A percentile compares a stretch with the other conserved stretches of the same genome.
Conservation (phyloP, 2,797 vertebrate genomes). For the Pyrocephalus nanus region DNA sequence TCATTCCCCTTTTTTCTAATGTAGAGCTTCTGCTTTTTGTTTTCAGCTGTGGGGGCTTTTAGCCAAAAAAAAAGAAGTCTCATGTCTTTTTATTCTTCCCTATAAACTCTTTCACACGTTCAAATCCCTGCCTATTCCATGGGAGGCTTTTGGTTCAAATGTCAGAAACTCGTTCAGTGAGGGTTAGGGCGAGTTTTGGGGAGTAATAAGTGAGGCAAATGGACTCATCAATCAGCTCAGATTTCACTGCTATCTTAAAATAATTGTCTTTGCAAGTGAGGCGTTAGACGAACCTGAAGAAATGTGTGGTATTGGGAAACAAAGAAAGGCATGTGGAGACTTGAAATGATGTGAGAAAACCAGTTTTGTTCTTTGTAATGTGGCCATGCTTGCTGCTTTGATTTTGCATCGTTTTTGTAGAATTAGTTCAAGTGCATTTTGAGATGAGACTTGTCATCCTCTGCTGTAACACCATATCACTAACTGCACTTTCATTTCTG, state of each 20-base stretch:
- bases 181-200: not conserved
- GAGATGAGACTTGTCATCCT: not conserved
- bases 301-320: not conserved
- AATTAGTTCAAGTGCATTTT: not conserved
- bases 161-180: not conserved
- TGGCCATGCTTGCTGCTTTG: not conserved
- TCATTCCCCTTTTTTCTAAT: not conserved
- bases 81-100: not conserved
- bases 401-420: not conserved
- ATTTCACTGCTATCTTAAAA: not conserved
- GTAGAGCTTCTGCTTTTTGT: not conserved
- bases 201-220: not conserved
- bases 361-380: not conserved
- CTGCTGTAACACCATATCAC: not conserved
- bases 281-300: not conserved
- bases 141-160: not conserved
- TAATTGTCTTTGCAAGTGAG: not conserved
- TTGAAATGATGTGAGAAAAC: not conserved
- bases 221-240: not conserved
- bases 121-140: not conserved
- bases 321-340: not conserved
- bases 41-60: not conserved
- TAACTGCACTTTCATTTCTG: not conserved
- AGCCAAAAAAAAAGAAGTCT: fast-evolving
- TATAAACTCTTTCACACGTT: not conserved